Base-by-base conservation (phyloP, 1,140 invertebrate genomes). In the Vollenhovia emeryi region DNA sequence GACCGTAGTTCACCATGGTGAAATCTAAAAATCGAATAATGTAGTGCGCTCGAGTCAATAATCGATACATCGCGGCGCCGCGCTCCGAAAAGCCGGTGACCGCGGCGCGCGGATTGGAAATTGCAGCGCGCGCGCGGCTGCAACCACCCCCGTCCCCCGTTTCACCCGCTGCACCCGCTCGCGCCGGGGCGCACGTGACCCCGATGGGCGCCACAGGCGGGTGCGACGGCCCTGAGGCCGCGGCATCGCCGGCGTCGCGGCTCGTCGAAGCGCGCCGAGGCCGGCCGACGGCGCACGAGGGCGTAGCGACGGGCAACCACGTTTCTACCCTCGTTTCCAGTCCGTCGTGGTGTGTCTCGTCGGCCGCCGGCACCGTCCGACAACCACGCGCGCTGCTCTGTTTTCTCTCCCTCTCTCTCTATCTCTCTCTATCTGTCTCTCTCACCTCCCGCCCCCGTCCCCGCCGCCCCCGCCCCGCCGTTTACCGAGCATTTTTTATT, bases 251-350 rank as follows among this genome's bases (percentile, higher is more conserved):
- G n/a, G 36, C 71, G 33, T 52, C 66, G 43, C 43, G 69, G n/a
- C 48, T 52, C 76, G 73, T 52, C 85, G 85, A 24, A 43, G 33
- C 18, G 9, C 43, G 13, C 82, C 92, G 92, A 86, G 86, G 84
- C 84, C 85, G 82, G 68, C 91, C 93, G 93, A 94, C 60, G 59
- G 73, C 60, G 60, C 90, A 84, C 93, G 93, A 94, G 89, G 90
- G 89, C 92, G 93, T 93, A 91, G 93, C 92, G 93, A 94, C 85
- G 33, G 93, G 93, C 92, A 94, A 94, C 91, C 94, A 94, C 93
- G 94, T 93, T 94, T 92, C 91, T 92, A 94, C 93, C 94, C 93
- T 93, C 91, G 73, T 90, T 83, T 92, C 94, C 95, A 94, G 94
- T 94, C 89, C 93, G 93, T 94, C 93, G 94, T 91, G 90, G 89